These are phyloP conservation scores for Manis crassicaudata DNA, from an alignment of 2,797 vertebrate genomes.

Conservation along the genomic window DNA sequence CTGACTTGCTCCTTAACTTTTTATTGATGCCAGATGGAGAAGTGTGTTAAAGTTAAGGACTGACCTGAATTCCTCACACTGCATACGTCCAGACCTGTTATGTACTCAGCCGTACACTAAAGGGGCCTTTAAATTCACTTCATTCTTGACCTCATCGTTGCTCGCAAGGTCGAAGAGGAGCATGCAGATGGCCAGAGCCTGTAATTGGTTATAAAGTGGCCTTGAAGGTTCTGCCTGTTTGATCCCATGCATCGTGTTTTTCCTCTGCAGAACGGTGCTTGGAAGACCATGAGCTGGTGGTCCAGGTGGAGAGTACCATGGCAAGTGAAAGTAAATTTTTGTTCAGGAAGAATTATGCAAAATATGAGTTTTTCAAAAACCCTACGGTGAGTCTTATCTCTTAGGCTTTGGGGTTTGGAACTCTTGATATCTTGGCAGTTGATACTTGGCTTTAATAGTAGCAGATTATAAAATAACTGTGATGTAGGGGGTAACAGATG, in stretches of 20 bases:
- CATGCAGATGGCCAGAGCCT: rapidly evolving
- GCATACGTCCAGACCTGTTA: background rate
- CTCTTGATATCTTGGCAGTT: background rate
- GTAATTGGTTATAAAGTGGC: rapidly evolving
- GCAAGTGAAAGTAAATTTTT: conserved; percentile 95
- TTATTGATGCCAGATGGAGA: background rate
- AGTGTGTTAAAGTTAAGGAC: background rate
- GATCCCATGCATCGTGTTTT: background rate
- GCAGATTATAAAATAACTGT: background rate
- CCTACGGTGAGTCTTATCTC: conserved; percentile 89
- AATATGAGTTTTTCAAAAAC: conserved; percentile 99
- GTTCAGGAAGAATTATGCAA: conserved; percentile 99
- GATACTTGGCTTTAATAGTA: background rate
- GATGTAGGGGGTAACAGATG: rapidly evolving
- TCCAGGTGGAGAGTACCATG: conserved; percentile 95
- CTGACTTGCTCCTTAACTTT: background rate
- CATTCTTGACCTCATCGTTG: rapidly evolving
- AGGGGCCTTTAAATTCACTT: background rate
- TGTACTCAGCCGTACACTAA: rapidly evolving
- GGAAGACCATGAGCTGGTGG: conserved; percentile 97
- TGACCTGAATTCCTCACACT: background rate
- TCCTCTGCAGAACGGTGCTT: conserved; percentile 92
- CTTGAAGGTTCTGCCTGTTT: rapidly evolving
- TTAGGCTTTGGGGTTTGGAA: background rate
- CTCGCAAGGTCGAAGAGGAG: rapidly evolving